These are phyloP conservation scores for Oncorhynchus gorbuscha DNA, from an alignment of 2,113 vertebrate species.

Conservation along the genomic window DNA sequence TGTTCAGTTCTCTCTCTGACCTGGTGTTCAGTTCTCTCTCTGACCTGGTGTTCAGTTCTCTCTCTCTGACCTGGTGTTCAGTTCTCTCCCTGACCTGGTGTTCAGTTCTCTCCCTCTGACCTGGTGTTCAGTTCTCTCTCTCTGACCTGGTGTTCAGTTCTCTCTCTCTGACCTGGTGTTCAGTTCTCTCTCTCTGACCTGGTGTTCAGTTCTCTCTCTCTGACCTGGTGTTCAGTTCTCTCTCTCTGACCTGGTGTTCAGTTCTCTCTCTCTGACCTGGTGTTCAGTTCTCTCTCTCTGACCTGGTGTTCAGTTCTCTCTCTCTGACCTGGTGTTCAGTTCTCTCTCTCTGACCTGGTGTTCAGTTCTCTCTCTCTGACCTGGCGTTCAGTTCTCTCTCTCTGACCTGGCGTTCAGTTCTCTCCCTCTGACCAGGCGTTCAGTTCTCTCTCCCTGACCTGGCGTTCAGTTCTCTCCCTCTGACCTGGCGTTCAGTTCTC, in stretches of 20 bases:
- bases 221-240: conserved; percentile 69
- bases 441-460: no score
- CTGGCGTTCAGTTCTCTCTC: no score
- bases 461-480: not conserved
- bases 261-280: not conserved
- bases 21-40: not conserved
- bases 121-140: no score
- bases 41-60: conserved; percentile 69
- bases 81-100: conserved; percentile 67
- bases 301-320: conserved; percentile 69
- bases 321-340: no score
- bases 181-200: no score
- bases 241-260: no score
- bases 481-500: conserved; percentile 69
- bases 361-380: conserved; percentile 2
- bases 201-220: not conserved
- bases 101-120: not conserved
- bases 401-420: no score
- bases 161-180: conserved; percentile 69
- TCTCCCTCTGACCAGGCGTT: conserved; percentile 69
- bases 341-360: conserved; percentile 67
- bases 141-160: no score
- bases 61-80: no score
- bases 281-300: no score
- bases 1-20: no score